Conservation (phyloP, 1,140 invertebrate genomes). For the Rhopalosiphum padi region DNA sequence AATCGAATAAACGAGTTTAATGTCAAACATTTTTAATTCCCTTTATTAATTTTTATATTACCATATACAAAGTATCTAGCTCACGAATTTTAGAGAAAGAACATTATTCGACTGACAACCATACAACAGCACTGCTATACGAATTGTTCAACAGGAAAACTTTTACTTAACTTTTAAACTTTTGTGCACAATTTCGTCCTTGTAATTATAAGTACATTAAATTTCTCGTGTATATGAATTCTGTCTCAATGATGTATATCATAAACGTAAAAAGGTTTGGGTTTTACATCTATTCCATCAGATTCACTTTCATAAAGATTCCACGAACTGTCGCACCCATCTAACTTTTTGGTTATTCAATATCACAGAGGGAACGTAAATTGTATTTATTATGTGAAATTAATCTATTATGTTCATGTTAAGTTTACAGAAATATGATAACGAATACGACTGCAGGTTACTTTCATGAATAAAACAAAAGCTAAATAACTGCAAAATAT, state of each 20-base stretch:
- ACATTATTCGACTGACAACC: neutral
- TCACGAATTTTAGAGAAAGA: neutral
- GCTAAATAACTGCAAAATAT: neutral
- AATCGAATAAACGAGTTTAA: neutral
- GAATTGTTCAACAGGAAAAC: neutral
- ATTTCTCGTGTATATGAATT: neutral
- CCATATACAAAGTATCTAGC: neutral
- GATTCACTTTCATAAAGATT: neutral
- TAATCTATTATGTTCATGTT: neutral
- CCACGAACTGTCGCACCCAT: neutral
- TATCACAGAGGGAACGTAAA: neutral
- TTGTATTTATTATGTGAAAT: neutral
- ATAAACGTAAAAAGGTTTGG: neutral
- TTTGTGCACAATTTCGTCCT: neutral
- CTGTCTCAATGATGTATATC: neutral
- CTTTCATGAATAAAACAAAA: neutral
- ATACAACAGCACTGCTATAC: neutral
- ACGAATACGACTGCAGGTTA: neutral
- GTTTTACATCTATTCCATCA: neutral
- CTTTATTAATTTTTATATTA: neutral
- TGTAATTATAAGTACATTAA: slow-evolving; percentile 30
- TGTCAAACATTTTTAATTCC: neutral
- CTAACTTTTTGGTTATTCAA: neutral
- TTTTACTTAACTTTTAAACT: slow-evolving; percentile 19
- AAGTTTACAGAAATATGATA: neutral